Base-by-base conservation (phyloP, 2,113 vertebrate genomes). In the Trochalopteron elliotii region DNA sequence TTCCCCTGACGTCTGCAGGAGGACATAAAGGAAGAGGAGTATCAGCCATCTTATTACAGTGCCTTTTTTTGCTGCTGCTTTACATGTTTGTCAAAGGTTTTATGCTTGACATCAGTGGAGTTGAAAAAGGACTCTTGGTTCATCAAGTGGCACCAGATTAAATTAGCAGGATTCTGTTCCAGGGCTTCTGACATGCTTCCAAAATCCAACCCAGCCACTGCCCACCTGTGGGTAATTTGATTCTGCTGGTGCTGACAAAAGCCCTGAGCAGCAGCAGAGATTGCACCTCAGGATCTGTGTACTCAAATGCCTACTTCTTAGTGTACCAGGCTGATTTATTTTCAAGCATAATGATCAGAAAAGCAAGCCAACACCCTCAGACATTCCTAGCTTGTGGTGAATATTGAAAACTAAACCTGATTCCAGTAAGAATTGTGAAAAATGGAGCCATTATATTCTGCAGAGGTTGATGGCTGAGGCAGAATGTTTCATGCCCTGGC, bases 121-220 rank as follows among this genome's bases (percentile, higher is more conserved):
- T 40, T 94, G 70, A 72, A 71, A 89, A 70, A 61, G 53, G 72
- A 35, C 37, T 40, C 70, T 90, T 90, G 80, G 71, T 97, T 89
- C 33, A 28, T 87, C 60, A 81, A 69, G 59, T 72, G 71, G 42
- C 17, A 83, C 35, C 47, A 75, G 56, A 83, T 80, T 68, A 86
- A 78, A 28, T 74, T 93, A 90, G 57, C 5, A 12, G 45, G 60
- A 81, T 92, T 88, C 53, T 95, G 60, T 91, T 95, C 63, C 40
- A 64, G 63, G 33, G 59, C 75, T 93, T 75, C 75, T 94, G 82
- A 93, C 42, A 13, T 47, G 27, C 31, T 76, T 92, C 79, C 60
- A 83, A 86, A 95, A 75, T 49, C 24, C 68, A 87, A 18, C 47
- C 57, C 5, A n/a, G 55, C 55, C 33, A 40, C 47, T 95, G 67